Evolutionary conservation across 1,140 invertebrate species (phyloP), one percentile per base, ranked within the genome.

Genomic region (Pseudomyrmex concolor): DNA sequence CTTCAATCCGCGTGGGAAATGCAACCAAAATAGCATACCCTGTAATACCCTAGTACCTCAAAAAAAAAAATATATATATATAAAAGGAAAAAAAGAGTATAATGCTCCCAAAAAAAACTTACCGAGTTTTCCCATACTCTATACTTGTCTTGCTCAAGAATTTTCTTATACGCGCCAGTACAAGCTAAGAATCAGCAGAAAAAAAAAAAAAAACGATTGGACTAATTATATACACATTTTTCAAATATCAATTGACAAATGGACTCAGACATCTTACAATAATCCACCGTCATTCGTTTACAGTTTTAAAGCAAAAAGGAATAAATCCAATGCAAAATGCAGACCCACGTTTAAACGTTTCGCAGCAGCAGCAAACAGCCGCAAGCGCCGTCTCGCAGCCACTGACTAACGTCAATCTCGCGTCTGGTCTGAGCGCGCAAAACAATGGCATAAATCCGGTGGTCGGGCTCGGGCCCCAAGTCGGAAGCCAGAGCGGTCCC

Each of bases 251-350:
- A 84, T 87, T 86, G 89, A 89, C n/a, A 70, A 81, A 83, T 78
- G 34, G 34, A 86, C 78, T 90, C 77, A 89, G 86, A 82, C 83
- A 91, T 85, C 86, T 90, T 85, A 89, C 91, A 92, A 92, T 93
- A 93, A 92, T 93, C 80, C 88, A 91, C 89, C 91, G 91, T 92
- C 91, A 93, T 94, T 94, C 91, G 90, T 92, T 94, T 94, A 91
- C 92, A 94, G 94, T 94, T 92, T 92, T 94, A 91, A 94, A 94
- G 91, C 94, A 94, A 93, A 94, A 94, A 94, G 94, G 93, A 92
- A 94, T 94, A 93, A 94, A 94, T 92, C 92, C 93, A 92, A 94
- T 94, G 92, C 90, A 93, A 92, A 94, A 94, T 93, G 90, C 93
- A 90, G 93, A 92, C 85, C 93, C 93, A 90, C 93, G 93, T 92